Evolutionary conservation across 2,113 vertebrate genomes (phyloP), one percentile per base, ranked within the genome.

Genomic region (Salvelinus sp.): DNA sequence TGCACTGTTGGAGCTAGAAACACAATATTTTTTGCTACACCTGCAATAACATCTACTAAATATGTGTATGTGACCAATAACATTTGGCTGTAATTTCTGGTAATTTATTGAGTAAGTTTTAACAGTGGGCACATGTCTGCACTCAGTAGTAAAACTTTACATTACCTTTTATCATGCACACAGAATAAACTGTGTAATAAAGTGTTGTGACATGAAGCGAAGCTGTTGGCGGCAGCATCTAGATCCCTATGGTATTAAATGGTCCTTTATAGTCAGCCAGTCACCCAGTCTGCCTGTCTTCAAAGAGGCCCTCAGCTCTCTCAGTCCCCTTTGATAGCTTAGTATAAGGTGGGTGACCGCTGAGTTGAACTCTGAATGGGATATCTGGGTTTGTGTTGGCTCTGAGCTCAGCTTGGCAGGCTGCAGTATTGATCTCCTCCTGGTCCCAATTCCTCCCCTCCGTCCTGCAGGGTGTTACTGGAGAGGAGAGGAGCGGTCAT

Each of bases 111-210:
- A 66, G 74, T 62, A 9, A 74, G 64, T n/a, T 22, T 72, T 27
- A 22, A 75, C 69, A 47, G 18, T 68, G 48, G 57, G 47, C 74
- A 82, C 63, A 27, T 76, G 28, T 69, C 33, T 72, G 70, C 74
- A 75, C 47, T 75, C 80, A 65, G 48, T 57, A 63, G 62, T 82
- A 84, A 86, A 87, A 83, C 70, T 72, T 71, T 76, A 86, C 80
- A 75, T 71, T 75, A 86, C 82, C 75, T 79, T 65, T 76, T 69
- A 72, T 27, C 73, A 22, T 6, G 7, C 70, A 64, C 25, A 6
- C 16, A 48, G 80, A 75, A 72, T 82, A 85, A 88, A 88, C 71
- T 78, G 58, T 73, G 69, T 63, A 83, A 79, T 87, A 82, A 90
- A 87, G 76, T 72, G 72, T 70, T 60, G 44, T 79, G 82, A 83